Base-by-base conservation (phyloP, 1,140 invertebrate genomes). In the Penaeus japonicus region DNA sequence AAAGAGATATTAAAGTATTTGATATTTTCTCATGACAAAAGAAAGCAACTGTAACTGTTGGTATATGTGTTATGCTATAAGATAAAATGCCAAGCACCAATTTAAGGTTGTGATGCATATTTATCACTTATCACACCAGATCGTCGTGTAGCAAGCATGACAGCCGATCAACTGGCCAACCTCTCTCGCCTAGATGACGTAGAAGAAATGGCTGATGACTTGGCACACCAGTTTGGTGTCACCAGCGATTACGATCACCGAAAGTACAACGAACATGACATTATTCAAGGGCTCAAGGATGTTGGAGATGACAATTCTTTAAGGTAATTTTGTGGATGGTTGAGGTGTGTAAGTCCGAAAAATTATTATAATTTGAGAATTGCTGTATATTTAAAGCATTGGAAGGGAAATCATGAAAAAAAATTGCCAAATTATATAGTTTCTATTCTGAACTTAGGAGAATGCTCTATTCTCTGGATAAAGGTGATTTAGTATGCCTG, bases 191-290 rank as follows among this genome's bases (percentile, higher is more conserved):
- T 89, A 18, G 88, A 89, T 24, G 88, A 89, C 18, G 65, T 85
- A 10, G 88, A 89, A 24, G 88, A 85, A 81, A 85, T 85, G 88
- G 83, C 84, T 57, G 88, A 89, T 47, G 88, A 89, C 53, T 54
- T 89, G 22, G 88, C 88, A 57, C 83, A 73, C n/a, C 84, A 84
- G 47, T 84, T 84, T 57, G 73, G 83, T 15, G 83, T 84, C 20
- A 80, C 59, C 7, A 70, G 62, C 24, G 62, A 59, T 24, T 80
- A 39, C 35, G 77, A 89, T 27, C 55, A 85, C 24, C 81, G 77
- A 15, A 79, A 32, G 18, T 89, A 89, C 62, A 85, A 85, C 27
- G 88, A 89, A 35, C 30, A 70, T 10, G 88, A 89, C 78, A 78
- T 89, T 73, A 32, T 80, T 27, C 47, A 78, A 0, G 88, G 84